Conservation (phyloP, 2,888 invertebrate species). For the Pardosa pseudoannulata region DNA sequence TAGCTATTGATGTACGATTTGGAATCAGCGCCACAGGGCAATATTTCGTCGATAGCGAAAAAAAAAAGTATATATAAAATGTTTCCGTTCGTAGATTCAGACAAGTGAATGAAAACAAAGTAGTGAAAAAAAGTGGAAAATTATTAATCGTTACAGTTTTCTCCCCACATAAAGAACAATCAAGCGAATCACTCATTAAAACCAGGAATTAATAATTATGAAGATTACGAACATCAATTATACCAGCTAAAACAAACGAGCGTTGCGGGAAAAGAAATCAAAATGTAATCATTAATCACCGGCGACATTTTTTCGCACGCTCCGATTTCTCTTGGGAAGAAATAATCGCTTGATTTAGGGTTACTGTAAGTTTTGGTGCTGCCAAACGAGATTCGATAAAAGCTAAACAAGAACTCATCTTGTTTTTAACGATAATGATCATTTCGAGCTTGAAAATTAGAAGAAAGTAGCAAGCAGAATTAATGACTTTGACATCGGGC, state of each 20-base stretch:
- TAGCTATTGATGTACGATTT: no score
- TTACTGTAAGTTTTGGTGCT: not conserved
- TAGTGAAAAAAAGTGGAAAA: not conserved
- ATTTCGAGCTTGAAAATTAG: no score
- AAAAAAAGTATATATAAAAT: not conserved
- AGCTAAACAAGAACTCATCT: no score
- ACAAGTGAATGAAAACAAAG: not conserved
- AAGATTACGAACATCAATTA: slow-evolving; percentile 56
- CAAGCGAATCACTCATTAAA: slow-evolving; percentile 53
- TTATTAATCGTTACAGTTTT: not conserved
- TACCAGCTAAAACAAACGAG: slow-evolving; percentile 35
- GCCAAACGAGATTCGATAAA: not conserved
- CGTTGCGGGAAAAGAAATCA: not conserved
- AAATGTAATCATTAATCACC: slow-evolving; percentile 35
- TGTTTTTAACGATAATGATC: no score
- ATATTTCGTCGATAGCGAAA: not conserved
- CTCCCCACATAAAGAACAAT: slow-evolving; percentile 31
- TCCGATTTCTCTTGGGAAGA: slow-evolving; percentile 26
- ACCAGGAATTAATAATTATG: slow-evolving; percentile 31
- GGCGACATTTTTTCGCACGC: slow-evolving; percentile 61
- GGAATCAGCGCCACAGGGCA: not conserved
- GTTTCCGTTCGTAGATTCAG: no score
- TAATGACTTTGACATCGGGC: no score
- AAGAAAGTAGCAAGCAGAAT: no score
- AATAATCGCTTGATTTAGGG: not conserved